phyloP scores from a whole-genome alignment of 2,888 invertebrate genomes.

The Crossocerus cetratus region DNA sequence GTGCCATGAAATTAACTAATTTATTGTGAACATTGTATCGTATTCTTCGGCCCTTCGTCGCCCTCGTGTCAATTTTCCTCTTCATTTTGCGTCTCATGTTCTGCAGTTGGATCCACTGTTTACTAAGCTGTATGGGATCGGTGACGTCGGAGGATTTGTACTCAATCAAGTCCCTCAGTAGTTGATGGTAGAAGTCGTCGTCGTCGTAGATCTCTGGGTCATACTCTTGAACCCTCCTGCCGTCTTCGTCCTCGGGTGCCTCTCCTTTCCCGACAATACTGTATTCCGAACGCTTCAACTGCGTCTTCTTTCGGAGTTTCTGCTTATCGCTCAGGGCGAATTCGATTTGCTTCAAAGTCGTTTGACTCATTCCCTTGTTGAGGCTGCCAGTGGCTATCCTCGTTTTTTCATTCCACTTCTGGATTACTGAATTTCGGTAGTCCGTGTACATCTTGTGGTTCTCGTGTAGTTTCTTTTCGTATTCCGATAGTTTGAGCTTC shows the following conservation, averaged over 20 bases:
- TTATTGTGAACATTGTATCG: conserved; percentile 91
- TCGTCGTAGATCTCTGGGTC: conserved; percentile 96
- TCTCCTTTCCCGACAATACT: conserved; percentile 82
- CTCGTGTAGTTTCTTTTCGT: conserved; percentile 79
- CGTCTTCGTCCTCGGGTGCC: conserved; percentile 56
- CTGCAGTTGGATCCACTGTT: conserved; percentile 95
- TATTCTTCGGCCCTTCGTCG: conserved; percentile 95
- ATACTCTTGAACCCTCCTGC: conserved; percentile 79
- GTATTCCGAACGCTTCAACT: conserved; percentile 87
- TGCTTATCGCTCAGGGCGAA: conserved; percentile 88
- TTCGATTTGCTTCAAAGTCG: conserved; percentile 88
- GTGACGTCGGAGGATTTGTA: conserved; percentile 90
- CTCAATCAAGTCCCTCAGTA: conserved; percentile 94
- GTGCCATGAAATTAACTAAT: conserved; percentile 94
- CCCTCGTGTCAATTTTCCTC: conserved; percentile 93
- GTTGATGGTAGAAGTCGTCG: conserved; percentile 97
- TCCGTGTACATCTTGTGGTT: conserved; percentile 81
- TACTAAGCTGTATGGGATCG: conserved; percentile 90
- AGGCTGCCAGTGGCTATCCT: conserved; percentile 83
- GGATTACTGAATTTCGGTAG: conserved; percentile 89
- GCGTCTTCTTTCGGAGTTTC: conserved; percentile 88
- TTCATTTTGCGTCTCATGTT: conserved; percentile 95
- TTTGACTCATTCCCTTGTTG: conserved; percentile 82
- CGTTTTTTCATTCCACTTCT: conserved; percentile 97
- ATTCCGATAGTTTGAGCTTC: conserved; percentile 81